These are phyloP conservation scores for Sminthurides aquaticus DNA, from an alignment of 2,888 invertebrate genomes.

Conservation along the genomic window DNA sequence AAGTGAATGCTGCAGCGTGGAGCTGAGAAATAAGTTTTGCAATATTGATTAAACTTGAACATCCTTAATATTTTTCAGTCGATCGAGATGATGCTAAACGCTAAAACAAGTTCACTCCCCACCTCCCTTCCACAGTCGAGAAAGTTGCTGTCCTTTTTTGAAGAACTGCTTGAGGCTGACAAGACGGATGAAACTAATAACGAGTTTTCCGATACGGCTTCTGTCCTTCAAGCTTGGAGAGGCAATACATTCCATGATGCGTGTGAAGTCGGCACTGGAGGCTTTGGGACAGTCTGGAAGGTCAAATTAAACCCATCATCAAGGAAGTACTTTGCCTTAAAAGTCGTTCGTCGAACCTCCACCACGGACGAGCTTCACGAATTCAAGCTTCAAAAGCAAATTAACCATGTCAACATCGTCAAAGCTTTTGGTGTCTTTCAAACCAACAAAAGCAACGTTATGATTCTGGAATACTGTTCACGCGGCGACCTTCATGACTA, in stretches of 20 bases:
- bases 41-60: no score
- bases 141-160: not conserved
- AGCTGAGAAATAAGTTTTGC: no score
- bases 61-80: no score
- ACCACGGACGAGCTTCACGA: not conserved
- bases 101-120: not conserved
- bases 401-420: slow-evolving; percentile 12
- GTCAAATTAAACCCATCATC: not conserved
- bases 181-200: not conserved
- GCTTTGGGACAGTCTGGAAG: not conserved
- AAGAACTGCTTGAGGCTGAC: not conserved
- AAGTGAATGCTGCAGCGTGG: no score
- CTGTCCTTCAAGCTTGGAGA: not conserved
- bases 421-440: slow-evolving; percentile 8
- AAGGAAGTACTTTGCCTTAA: not conserved
- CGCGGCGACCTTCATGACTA: slow-evolving; percentile 12
- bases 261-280: not conserved
- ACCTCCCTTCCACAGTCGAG: not conserved
- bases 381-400: slow-evolving; percentile 3
- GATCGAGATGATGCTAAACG: not conserved
- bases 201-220: not conserved
- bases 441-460: not conserved
- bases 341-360: not conserved
- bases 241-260: not conserved
- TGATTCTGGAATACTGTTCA: slow-evolving; percentile 14